A percentile compares a stretch with the other conserved stretches of the same genome.
Conservation (phyloP, 1,140 invertebrate genomes). For the Drosophila kohkoa region DNA sequence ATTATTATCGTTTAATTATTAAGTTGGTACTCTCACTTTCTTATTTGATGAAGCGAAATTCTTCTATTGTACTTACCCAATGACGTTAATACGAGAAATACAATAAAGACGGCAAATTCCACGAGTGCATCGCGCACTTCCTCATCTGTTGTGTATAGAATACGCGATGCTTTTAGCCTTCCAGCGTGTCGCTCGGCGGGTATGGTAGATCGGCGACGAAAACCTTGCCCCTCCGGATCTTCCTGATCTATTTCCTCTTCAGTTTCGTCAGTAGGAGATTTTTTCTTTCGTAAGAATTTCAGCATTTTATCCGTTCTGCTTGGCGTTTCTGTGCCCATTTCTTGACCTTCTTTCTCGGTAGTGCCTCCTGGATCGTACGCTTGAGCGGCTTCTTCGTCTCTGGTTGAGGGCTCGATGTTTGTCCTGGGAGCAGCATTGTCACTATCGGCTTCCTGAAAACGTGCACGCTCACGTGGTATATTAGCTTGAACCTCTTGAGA, state of each 20-base stretch:
- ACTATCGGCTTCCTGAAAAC: too few species aligned
- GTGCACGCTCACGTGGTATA: too few species aligned
- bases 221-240: background rate
- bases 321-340: background rate
- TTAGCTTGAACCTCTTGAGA: too few species aligned
- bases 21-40: too few species aligned
- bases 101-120: slow-evolving; percentile 69
- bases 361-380: background rate
- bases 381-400: background rate
- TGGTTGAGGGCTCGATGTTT: too few species aligned
- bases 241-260: background rate
- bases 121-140: slow-evolving; percentile 68
- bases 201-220: background rate
- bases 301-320: background rate
- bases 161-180: slow-evolving; percentile 31
- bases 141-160: slow-evolving; percentile 65
- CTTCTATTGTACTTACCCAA: slow-evolving; percentile 54
- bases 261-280: background rate
- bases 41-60: too few species aligned
- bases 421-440: too few species aligned
- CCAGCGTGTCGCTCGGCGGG: background rate
- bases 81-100: slow-evolving; percentile 71
- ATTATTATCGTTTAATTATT: too few species aligned
- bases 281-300: background rate
- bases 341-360: too few species aligned